A percentile compares a stretch with the other conserved stretches of the same genome.
Conservation (phyloP, 2,888 invertebrate genomes). For the Xanthostigma xanthostigma region DNA sequence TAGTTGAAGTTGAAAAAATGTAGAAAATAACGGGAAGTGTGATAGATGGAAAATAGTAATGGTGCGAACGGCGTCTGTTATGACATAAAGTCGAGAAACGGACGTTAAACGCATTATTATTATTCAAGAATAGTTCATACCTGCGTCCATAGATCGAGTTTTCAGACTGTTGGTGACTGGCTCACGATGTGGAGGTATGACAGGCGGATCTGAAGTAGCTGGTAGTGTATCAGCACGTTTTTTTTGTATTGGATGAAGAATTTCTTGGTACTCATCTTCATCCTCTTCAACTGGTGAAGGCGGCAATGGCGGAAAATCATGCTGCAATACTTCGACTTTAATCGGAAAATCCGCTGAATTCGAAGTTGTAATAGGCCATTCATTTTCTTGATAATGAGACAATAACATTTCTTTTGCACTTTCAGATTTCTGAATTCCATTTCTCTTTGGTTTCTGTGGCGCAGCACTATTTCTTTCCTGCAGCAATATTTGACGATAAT, state of each 20-base stretch:
- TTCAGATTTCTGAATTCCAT: constrained; percentile 59
- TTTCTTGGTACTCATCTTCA: constrained; percentile 59
- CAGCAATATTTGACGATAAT: constrained; percentile 22
- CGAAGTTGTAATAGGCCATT: constrained; percentile 23
- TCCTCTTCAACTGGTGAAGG: constrained; percentile 73
- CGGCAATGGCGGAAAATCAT: constrained; percentile 63
- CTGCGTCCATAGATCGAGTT: constrained; percentile 74
- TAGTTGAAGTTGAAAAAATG: too few species aligned
- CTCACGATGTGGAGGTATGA: constrained; percentile 58
- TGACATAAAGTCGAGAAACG: too few species aligned
- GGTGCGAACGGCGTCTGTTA: too few species aligned
- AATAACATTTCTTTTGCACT: constrained; percentile 57
- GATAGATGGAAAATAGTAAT: too few species aligned
- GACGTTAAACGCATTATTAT: too few species aligned
- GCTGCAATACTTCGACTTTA: constrained; percentile 50
- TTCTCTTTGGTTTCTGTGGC: constrained; percentile 33
- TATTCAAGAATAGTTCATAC: constrained; percentile 35
- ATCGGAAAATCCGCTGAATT: constrained; percentile 41
- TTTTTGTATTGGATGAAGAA: constrained; percentile 36
- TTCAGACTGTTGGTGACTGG: constrained; percentile 52
- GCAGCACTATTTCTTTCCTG: constrained; percentile 25
- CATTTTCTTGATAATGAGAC: constrained; percentile 29
- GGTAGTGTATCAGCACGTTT: constrained; percentile 39
- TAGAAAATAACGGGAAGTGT: too few species aligned
- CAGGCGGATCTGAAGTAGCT: constrained; percentile 41